phyloP scores from a whole-genome alignment of 1,140 invertebrate genomes.

The Drosophila ironensis region DNA sequence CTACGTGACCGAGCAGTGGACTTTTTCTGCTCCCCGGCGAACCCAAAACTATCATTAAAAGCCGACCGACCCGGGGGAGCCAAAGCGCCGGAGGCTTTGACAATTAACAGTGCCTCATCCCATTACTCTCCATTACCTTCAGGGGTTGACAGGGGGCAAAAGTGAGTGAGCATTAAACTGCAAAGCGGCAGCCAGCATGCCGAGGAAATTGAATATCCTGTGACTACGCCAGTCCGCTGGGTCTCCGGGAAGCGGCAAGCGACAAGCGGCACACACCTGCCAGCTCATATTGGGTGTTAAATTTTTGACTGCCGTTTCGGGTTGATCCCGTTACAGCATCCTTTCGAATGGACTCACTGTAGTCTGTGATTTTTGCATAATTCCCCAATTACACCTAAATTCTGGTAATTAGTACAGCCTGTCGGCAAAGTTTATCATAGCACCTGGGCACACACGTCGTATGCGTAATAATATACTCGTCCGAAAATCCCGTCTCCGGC shows the following conservation, averaged over 20 bases:
- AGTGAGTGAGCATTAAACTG: slow-evolving; percentile 48
- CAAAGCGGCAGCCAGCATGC: slow-evolving; percentile 19
- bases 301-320: not conserved
- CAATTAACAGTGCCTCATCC: slow-evolving; percentile 40
- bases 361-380: slow-evolving; percentile 64
- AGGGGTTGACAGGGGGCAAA: slow-evolving; percentile 17
- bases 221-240: not conserved
- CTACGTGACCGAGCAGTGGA: slow-evolving; percentile 46
- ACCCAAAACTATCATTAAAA: slow-evolving; percentile 43
- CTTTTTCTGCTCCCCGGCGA: not conserved
- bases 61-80: slow-evolving; percentile 20
- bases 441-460: slow-evolving; percentile 34
- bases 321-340: not conserved
- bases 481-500: not conserved
- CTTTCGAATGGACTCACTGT: not conserved
- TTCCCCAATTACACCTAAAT: slow-evolving; percentile 66
- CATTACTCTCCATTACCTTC: slow-evolving; percentile 7
- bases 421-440: slow-evolving; percentile 43
- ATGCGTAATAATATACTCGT: slow-evolving; percentile 21
- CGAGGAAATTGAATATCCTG: slow-evolving; percentile 71
- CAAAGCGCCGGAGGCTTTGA: slow-evolving; percentile 18
- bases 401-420: slow-evolving; percentile 48
- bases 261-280: slow-evolving; percentile 12
- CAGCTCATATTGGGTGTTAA: not conserved
- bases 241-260: not conserved